Evolutionary conservation across 2,888 invertebrate genomes (phyloP), one percentile per base, ranked within the genome.

Genomic region (Gastracanthus pulcherrimus): DNA sequence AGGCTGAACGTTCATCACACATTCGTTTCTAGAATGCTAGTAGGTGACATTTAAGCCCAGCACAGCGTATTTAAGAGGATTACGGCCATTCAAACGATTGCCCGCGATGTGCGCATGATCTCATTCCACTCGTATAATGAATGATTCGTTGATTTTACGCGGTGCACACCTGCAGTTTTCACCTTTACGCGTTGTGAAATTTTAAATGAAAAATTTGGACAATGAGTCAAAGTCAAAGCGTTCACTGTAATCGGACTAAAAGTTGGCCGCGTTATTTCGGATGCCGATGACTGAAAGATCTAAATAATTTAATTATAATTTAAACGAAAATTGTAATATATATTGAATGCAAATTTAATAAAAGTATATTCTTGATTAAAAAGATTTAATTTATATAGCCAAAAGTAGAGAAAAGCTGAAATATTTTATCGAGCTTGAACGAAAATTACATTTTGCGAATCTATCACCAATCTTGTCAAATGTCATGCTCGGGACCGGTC

Each of bases 51-150:
- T 62, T 62, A 48, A 36, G 29, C 19, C 38, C 29, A 70, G 70
- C 38, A 41, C 45, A 58, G 45, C 45, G 70, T 62, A 70, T 60
- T 77, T 70, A 62, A 77, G 51, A 77, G 70, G 70, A 77, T 77
- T 77, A 64, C 48, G 38, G 19, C 3, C 62, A 77, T 70, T 60
- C 29, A 29, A 38, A 36, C 26, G 13, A 3, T 19, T n/a, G 19
- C 11, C 38, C 2, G 3, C 13, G 26, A 11, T 23, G 45, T 19
- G 4, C 48, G 62, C n/a, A 48, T 38, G 34, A 72, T 72, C 41
- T 72, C n/a, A 0, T 13, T 26, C 16, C 36, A 45, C 36, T 67
- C 34, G 45, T n/a, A n/a, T 45, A 45, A 45, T 45, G 45, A 45
- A 45, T 9, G n/a, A 45, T 45, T n/a, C 45, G 45, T n/a, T 16